Evolutionary conservation across 2,113 vertebrate species (phyloP).

Genomic region (Anoura caudifer): DNA sequence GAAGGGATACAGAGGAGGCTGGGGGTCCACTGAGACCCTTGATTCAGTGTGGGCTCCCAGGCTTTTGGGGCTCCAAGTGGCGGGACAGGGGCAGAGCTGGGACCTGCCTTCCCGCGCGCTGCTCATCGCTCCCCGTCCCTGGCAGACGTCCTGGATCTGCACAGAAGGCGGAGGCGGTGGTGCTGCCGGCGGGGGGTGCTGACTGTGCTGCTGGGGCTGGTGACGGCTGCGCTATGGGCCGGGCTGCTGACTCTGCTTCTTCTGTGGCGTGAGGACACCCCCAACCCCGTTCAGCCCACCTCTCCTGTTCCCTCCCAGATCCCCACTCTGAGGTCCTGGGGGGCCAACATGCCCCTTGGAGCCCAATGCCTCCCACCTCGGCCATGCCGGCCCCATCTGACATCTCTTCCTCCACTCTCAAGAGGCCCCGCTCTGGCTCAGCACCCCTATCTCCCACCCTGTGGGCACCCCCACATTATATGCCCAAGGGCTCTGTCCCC

Average conservation of each 20-base stretch:
- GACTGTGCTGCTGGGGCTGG: background rate
- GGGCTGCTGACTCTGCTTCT: constrained; percentile 56
- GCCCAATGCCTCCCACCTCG: background rate
- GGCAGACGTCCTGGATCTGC: background rate
- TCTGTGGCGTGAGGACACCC: constrained; percentile 62
- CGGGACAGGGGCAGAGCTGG: rapidly evolving
- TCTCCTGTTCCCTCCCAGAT: background rate
- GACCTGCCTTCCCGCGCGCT: no score
- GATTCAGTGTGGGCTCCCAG: background rate
- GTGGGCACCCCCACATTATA: background rate
- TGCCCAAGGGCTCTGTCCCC: background rate
- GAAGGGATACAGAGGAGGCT: background rate
- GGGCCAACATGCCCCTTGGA: background rate
- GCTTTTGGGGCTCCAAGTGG: background rate
- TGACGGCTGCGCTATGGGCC: background rate
- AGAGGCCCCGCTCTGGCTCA: background rate
- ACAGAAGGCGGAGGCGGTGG: background rate
- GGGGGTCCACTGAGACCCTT: background rate
- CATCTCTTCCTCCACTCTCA: background rate
- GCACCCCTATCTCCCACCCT: background rate
- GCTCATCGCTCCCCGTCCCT: rapidly evolving
- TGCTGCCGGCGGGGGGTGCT: background rate
- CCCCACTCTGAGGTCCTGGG: background rate
- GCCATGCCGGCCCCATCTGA: background rate
- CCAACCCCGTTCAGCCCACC: rapidly evolving